phyloP scores from a whole-genome alignment of 1,140 invertebrate genomes.

The Sesamia nonagrioides region DNA sequence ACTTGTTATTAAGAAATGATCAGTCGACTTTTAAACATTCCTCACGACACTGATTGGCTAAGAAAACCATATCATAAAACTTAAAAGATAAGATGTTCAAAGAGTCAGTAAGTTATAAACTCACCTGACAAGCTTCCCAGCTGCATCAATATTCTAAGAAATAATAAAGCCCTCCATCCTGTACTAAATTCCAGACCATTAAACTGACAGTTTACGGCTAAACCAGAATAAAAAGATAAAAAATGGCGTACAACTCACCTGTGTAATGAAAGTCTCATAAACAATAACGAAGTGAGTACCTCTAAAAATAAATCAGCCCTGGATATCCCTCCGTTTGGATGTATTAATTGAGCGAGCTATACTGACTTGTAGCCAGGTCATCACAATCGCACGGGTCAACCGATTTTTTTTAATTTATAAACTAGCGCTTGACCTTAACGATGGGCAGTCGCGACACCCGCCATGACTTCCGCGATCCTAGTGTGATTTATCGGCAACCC shows the following conservation, averaged over 20 bases:
- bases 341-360: constrained; percentile 21
- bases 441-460: too few relatives aligned
- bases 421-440: too few relatives aligned
- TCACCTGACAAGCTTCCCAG: background rate
- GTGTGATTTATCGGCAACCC: too few relatives aligned
- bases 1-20: too few relatives aligned
- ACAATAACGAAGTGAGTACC: constrained; percentile 32
- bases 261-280: constrained; percentile 39
- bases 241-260: constrained; percentile 34
- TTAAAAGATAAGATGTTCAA: background rate
- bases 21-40: too few relatives aligned
- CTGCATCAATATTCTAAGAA: constrained; percentile 15
- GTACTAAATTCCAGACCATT: constrained; percentile 4
- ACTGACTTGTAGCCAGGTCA: too few relatives aligned
- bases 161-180: constrained; percentile 11
- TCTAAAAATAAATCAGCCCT: constrained; percentile 20
- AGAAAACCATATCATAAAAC: background rate
- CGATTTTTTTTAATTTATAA: too few relatives aligned
- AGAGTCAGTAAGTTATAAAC: too few relatives aligned
- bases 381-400: too few relatives aligned
- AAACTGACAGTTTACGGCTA: constrained; percentile 20
- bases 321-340: background rate
- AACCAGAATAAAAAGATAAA: constrained; percentile 18
- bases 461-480: too few relatives aligned
- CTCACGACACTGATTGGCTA: too few relatives aligned